Evolutionary conservation across 2,797 vertebrate genomes (phyloP).

Genomic region (Chelon auratus): DNA sequence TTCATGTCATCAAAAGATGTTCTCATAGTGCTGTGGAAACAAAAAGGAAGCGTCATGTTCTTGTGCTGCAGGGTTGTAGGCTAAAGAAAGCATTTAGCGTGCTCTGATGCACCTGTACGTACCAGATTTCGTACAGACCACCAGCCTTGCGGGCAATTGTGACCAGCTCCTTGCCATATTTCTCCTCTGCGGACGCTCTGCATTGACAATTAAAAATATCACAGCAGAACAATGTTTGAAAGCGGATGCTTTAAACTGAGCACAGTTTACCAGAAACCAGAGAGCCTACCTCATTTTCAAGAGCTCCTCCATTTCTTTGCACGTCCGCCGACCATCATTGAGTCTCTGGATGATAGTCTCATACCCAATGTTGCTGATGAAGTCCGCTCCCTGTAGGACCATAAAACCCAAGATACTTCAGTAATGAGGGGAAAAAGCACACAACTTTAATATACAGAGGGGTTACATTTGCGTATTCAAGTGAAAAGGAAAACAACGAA

Average conservation of each 20-base stretch:
- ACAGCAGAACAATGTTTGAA: neutral
- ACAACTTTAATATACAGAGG: no score
- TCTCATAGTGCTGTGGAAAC: constrained; percentile 87
- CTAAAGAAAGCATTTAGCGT: neutral
- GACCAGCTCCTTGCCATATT: constrained; percentile 94
- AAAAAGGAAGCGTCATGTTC: neutral
- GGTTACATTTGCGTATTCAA: no score
- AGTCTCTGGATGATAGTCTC: constrained; percentile 90
- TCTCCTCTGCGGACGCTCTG: constrained; percentile 94
- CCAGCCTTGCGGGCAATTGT: constrained; percentile 92
- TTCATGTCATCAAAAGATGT: constrained; percentile 92
- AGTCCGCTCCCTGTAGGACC: constrained; percentile 87
- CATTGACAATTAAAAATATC: constrained; percentile 2
- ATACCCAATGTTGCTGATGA: constrained; percentile 89
- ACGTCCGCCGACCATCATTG: constrained; percentile 91
- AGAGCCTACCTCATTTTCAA: constrained; percentile 90
- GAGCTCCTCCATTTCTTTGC: constrained; percentile 96
- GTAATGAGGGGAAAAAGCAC: neutral
- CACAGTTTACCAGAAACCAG: neutral
- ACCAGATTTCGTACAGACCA: constrained; percentile 93
- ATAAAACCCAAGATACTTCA: constrained; percentile 13
- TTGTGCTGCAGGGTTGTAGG: neutral
- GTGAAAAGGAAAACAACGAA: no score
- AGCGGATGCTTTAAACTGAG: fast-evolving
- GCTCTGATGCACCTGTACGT: neutral